These are phyloP conservation scores for Carettochelys insculpta DNA, from an alignment of 2,113 vertebrate species.

Conservation along the genomic window DNA sequence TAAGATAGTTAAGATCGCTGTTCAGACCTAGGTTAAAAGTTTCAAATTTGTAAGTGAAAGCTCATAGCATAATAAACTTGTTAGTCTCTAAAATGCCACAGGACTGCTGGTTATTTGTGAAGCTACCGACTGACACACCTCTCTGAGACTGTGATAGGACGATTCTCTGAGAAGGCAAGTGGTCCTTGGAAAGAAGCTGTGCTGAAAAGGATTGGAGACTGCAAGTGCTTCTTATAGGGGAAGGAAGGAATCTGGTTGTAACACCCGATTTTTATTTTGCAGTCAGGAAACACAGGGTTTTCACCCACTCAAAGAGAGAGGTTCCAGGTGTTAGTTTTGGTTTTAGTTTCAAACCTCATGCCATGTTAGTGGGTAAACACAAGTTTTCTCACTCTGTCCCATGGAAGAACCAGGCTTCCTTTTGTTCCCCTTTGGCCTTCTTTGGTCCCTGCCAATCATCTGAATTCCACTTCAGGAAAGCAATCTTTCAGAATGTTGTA, in stretches of 20 bases:
- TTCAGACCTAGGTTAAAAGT: too few species aligned
- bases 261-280: neutral
- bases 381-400: neutral
- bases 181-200: neutral
- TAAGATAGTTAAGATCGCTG: too few species aligned
- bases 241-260: neutral
- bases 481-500: neutral
- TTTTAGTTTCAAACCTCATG: neutral
- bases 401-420: neutral
- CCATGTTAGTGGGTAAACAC: neutral
- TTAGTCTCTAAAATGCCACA: too few species aligned
- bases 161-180: constrained; percentile 19
- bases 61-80: too few species aligned
- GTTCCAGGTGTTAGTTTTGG: neutral
- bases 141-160: too few species aligned
- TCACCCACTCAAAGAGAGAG: fast-evolving
- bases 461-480: neutral
- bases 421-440: neutral
- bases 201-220: neutral
- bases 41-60: too few species aligned
- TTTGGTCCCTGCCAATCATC: neutral
- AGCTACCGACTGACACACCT: too few species aligned
- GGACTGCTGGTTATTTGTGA: too few species aligned
- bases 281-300: neutral
- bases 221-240: neutral